Percentiles rank a stretch among this genome's conserved stretches.
These are phyloP conservation scores for Trachops cirrhosus DNA, from an alignment of 2,797 vertebrate genomes.

Conservation along the genomic window DNA sequence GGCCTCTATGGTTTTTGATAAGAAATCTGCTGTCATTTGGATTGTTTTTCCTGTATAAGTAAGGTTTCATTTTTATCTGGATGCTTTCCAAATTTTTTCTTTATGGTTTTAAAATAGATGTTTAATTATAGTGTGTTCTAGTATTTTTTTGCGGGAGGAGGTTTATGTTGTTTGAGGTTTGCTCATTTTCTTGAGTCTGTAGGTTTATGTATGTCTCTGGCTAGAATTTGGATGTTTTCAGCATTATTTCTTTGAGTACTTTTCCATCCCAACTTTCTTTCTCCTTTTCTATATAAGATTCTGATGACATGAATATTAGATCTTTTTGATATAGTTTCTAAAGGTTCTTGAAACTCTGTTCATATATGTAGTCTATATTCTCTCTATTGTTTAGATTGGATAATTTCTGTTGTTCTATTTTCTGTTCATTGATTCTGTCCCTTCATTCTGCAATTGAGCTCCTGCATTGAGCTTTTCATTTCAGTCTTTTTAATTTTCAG, in stretches of 20 bases:
- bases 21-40: not conserved
- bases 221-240: not conserved
- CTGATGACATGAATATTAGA: not conserved
- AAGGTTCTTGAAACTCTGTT: not conserved
- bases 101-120: not conserved
- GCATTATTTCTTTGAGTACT: not conserved
- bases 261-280: not conserved
- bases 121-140: not conserved
- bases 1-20: not conserved
- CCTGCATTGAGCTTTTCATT: not conserved
- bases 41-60: not conserved
- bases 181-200: not conserved
- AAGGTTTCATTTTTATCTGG: not conserved
- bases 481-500: not conserved
- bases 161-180: not conserved
- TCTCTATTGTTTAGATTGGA: not conserved
- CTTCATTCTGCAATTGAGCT: not conserved
- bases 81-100: not conserved
- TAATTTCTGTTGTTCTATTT: not conserved
- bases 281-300: not conserved
- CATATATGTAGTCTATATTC: not conserved
- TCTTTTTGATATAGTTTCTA: not conserved
- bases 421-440: not conserved
- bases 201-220: not conserved
- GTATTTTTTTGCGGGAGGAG: not conserved